Evolutionary conservation across 2,797 vertebrate genomes (phyloP).

Genomic region (Poeciliopsis paucimaculata): DNA sequence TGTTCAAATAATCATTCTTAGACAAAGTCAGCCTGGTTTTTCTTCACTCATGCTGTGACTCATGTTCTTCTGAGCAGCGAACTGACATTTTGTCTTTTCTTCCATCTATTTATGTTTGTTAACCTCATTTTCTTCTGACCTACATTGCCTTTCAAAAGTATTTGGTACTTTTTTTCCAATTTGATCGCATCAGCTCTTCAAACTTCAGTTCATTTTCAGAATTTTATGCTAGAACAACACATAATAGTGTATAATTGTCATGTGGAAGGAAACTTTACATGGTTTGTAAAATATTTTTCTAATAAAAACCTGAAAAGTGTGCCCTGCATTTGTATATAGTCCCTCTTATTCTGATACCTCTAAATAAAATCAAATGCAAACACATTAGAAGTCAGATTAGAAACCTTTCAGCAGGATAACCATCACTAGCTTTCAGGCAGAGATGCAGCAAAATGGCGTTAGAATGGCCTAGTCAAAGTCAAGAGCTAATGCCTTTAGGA

Average conservation of each 20-base stretch:
- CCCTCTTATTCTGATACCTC: not conserved
- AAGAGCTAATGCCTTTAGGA: not conserved
- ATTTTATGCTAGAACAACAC: not conserved
- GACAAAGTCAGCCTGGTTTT: not conserved
- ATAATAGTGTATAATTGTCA: not conserved
- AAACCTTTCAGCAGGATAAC: not conserved
- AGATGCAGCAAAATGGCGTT: not conserved
- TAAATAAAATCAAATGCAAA: not conserved
- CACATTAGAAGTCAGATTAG: not conserved
- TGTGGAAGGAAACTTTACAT: not conserved
- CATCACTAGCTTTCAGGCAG: not conserved
- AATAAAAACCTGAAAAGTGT: too few relatives aligned
- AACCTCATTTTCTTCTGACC: slow-evolving; percentile 1
- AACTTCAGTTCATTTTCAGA: not conserved
- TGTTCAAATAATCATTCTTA: not conserved
- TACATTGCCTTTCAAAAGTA: not conserved
- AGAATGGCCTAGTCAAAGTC: not conserved
- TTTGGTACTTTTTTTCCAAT: not conserved
- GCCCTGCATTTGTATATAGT: not conserved
- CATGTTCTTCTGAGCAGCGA: slow-evolving; percentile 5
- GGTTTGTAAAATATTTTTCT: not conserved
- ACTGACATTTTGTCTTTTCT: slow-evolving; percentile 1
- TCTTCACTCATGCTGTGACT: slow-evolving; percentile 6
- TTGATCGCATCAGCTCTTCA: not conserved
- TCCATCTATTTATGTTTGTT: not conserved